Evolutionary conservation across 2,888 invertebrate species (phyloP).

Genomic region (Bombylius discolor): DNA sequence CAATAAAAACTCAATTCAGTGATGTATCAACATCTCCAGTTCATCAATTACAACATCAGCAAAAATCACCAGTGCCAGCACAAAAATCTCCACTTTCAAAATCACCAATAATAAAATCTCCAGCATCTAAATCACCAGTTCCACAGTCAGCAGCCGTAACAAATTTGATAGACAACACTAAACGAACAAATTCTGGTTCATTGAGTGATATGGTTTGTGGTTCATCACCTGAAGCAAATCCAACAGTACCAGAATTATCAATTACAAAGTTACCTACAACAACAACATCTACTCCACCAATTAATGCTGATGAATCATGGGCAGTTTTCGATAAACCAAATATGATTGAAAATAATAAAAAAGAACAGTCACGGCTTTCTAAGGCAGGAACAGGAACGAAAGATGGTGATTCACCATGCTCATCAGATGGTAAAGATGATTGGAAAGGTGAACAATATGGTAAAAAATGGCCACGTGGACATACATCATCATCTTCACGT

Average conservation of each 20-base stretch:
- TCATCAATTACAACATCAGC: slow-evolving; percentile 19
- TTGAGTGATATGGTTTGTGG: slow-evolving; percentile 50
- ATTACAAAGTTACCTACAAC: slow-evolving; percentile 7
- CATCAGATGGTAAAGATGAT: slow-evolving; percentile 59
- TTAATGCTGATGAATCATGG: slow-evolving; percentile 41
- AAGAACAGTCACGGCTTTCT: slow-evolving; percentile 3
- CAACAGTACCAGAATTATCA: background rate
- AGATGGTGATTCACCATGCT: slow-evolving; percentile 56
- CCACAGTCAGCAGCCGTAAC: slow-evolving; percentile 37
- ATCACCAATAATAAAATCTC: slow-evolving; percentile 19
- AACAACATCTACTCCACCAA: slow-evolving; percentile 10
- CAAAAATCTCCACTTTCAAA: slow-evolving; percentile 21
- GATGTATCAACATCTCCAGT: slow-evolving; percentile 37
- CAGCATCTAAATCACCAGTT: slow-evolving; percentile 13
- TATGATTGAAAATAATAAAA: background rate
- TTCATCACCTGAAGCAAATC: slow-evolving; percentile 48
- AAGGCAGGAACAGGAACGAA: slow-evolving; percentile 1
- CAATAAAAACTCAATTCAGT: slow-evolving; percentile 28
- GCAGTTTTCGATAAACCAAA: slow-evolving; percentile 43
- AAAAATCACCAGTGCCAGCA: slow-evolving; percentile 23
- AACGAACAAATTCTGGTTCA: slow-evolving; percentile 43
- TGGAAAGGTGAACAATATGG: slow-evolving; percentile 38
- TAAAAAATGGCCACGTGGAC: slow-evolving; percentile 43
- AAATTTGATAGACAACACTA: slow-evolving; percentile 30
- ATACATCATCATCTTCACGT: slow-evolving; percentile 58